Conservation (phyloP, 92 coral and sea anemone species). For the Porites divaricata region DNA sequence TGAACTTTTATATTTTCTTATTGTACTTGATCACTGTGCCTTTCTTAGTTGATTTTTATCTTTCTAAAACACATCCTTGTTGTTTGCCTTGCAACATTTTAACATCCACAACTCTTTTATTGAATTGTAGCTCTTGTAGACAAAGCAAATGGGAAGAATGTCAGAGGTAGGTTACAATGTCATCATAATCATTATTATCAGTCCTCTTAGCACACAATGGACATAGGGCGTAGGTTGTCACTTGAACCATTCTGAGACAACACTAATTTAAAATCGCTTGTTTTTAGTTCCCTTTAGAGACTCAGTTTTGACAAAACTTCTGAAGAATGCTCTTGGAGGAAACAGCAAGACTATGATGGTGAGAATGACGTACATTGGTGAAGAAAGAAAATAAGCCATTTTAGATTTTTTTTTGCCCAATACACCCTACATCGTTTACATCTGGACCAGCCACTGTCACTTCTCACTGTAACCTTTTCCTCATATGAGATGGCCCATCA, state of each 20-base stretch:
- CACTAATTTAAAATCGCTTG: neutral
- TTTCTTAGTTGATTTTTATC: neutral
- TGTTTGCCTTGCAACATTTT: too few species aligned
- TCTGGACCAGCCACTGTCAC: too few species aligned
- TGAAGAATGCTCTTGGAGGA: conserved; percentile 97
- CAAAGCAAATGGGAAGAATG: conserved; percentile 85
- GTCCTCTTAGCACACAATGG: too few species aligned
- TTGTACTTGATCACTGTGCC: too few species aligned
- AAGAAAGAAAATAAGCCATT: too few species aligned
- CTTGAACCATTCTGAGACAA: too few species aligned
- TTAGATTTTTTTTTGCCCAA: too few species aligned
- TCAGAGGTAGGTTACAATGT: conserved; percentile 73
- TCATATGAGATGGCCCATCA: too few species aligned
- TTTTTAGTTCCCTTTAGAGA: conserved; percentile 89
- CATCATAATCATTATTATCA: neutral
- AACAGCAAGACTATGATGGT: conserved; percentile 97
- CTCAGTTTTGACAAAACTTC: conserved; percentile 90
- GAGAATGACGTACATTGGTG: conserved; percentile 1
- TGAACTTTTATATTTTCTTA: neutral
- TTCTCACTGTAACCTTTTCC: too few species aligned
- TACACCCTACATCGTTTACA: too few species aligned
- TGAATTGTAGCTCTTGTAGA: conserved; percentile 85
- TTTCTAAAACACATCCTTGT: too few species aligned
- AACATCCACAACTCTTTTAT: neutral
- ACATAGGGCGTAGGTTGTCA: too few species aligned